Evolutionary conservation across 1,140 invertebrate genomes (phyloP).

Genomic region (Laodelphax striatellus): DNA sequence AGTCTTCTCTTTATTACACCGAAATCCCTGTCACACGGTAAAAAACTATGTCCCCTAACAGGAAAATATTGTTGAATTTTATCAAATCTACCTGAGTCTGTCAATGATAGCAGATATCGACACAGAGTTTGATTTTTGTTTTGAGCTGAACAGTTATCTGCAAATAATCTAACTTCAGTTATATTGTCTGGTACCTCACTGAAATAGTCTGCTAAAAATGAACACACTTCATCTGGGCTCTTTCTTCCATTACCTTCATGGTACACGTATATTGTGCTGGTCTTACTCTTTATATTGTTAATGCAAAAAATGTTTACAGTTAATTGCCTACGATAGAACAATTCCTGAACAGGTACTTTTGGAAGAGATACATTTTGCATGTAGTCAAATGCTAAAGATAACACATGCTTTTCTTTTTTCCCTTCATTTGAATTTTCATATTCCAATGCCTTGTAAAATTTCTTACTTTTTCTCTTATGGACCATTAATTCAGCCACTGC

Average conservation of each 20-base stretch:
- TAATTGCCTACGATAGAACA: constrained; percentile 25
- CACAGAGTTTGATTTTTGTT: constrained; percentile 18
- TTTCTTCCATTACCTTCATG: constrained; percentile 23
- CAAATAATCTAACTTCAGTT: constrained; percentile 21
- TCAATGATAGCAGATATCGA: constrained; percentile 9
- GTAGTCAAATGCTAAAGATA: constrained; percentile 25
- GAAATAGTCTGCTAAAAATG: constrained; percentile 23
- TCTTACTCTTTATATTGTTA: constrained; percentile 24
- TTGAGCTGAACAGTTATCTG: constrained; percentile 14
- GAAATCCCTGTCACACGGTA: constrained; percentile 13
- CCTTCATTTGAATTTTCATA: constrained; percentile 9
- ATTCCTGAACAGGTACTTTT: constrained; percentile 20
- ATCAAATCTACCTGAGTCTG: constrained; percentile 2
- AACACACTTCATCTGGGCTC: constrained; percentile 24
- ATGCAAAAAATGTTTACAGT: constrained; percentile 26
- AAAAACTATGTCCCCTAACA: constrained; percentile 16
- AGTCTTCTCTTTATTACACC: constrained; percentile 7
- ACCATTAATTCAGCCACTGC: constrained; percentile 24
- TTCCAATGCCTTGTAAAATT: constrained; percentile 25
- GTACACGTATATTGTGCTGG: constrained; percentile 22
- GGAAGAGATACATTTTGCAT: constrained; percentile 28
- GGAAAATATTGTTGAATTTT: constrained; percentile 17
- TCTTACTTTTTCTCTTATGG: constrained; percentile 21
- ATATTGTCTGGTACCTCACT: constrained; percentile 9
- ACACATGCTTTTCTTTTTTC: constrained; percentile 17